phyloP scores from a whole-genome alignment of 2,797 vertebrate species.

The Acridotheres tristis region DNA sequence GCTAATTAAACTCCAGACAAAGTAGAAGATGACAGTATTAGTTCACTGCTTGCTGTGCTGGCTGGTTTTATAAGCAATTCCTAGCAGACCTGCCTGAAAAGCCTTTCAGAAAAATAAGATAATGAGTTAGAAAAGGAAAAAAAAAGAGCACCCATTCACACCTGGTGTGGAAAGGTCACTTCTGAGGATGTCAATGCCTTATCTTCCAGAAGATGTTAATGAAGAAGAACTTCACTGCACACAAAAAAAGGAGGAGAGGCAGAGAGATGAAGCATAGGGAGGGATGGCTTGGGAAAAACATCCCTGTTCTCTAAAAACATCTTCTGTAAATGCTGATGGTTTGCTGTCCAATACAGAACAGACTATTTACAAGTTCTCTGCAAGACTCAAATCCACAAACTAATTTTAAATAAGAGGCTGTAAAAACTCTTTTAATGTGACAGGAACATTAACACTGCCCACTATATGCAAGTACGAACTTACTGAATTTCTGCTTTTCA shows the following conservation, averaged over 20 bases:
- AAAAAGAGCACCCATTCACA: not conserved
- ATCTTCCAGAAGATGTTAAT: not conserved
- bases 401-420: not conserved
- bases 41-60: not conserved
- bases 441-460: not conserved
- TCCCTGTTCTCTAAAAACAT: not conserved
- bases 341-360: not conserved
- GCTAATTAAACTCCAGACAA: not conserved
- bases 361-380: not conserved
- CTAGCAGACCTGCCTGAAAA: not conserved
- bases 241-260: not conserved
- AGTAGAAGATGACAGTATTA: not conserved
- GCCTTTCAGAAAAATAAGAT: not conserved
- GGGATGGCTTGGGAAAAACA: not conserved
- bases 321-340: not conserved
- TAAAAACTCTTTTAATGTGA: not conserved
- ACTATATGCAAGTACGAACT: not conserved
- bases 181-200: not conserved
- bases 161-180: not conserved
- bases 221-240: not conserved
- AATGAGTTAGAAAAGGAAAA: not conserved
- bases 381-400: not conserved
- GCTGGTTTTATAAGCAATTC: not conserved
- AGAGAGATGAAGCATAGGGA: not conserved
- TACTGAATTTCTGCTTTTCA: slow-evolving; percentile 7